Conservation (phyloP, 2,888 invertebrate species). For the Rhamnusium bicolor region DNA sequence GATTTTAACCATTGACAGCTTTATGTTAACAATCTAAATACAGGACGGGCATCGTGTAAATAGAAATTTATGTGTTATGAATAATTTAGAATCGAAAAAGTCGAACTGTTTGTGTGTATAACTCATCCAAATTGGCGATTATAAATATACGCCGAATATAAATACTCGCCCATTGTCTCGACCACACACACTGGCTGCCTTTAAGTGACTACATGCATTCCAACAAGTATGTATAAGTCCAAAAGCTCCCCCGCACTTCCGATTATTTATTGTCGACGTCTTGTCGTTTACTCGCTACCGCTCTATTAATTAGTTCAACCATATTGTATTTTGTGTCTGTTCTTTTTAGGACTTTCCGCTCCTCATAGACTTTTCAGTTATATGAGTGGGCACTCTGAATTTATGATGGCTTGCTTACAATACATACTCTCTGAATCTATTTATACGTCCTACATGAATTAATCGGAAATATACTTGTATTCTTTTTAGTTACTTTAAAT, state of each 20-base stretch:
- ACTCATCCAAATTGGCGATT: constrained; percentile 68
- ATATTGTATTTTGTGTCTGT: constrained; percentile 19
- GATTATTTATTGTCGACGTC: constrained; percentile 50
- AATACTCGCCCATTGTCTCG: constrained; percentile 63
- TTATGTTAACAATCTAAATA: constrained; percentile 68
- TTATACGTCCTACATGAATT: neutral
- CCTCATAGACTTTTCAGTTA: constrained; percentile 33
- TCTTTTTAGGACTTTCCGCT: constrained; percentile 6
- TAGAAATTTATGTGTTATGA: constrained; percentile 68
- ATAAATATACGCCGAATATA: constrained; percentile 65
- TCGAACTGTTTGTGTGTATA: constrained; percentile 64
- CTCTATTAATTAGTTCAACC: constrained; percentile 50
- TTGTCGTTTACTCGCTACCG: constrained; percentile 50
- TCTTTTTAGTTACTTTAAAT: too few relatives aligned
- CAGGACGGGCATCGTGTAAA: constrained; percentile 64
- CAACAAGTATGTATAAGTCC: constrained; percentile 28
- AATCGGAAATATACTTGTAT: neutral
- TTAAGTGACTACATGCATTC: constrained; percentile 37
- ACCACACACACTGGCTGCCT: constrained; percentile 59
- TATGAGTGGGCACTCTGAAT: constrained; percentile 24
- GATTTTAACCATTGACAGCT: constrained; percentile 67
- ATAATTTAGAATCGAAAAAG: constrained; percentile 66
- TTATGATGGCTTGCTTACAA: constrained; percentile 29
- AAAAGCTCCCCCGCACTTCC: constrained; percentile 46
- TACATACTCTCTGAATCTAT: neutral